A percentile compares a stretch with the other conserved stretches of the same genome.
Evolutionary conservation across 2,113 vertebrate genomes (phyloP).

Genomic region (Synodontis membranacea): DNA sequence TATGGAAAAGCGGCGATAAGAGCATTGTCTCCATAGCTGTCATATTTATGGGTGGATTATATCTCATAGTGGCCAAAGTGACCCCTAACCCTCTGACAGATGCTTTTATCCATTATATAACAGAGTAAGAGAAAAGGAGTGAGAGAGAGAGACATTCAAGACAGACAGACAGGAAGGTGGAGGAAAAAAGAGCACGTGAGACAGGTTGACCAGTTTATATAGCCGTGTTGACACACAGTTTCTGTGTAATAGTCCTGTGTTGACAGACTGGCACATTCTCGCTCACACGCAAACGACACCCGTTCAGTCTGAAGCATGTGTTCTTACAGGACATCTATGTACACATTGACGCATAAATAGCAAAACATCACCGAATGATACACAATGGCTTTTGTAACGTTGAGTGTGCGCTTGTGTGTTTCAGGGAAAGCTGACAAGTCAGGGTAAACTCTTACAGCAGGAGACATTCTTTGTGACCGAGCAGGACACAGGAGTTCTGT

Average conservation of each 20-base stretch:
- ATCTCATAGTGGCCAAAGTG: conserved; percentile 13
- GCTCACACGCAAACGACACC: not conserved
- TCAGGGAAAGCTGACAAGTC: conserved; percentile 92
- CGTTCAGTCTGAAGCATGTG: not conserved
- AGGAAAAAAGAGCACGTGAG: not conserved
- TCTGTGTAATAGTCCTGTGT: conserved; percentile 29
- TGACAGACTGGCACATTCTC: conserved; percentile 11
- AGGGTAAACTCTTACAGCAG: conserved; percentile 96
- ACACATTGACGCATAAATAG: not conserved
- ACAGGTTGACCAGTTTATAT: conserved; percentile 28
- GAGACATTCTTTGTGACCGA: conserved; percentile 96
- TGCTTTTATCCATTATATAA: conserved; percentile 11
- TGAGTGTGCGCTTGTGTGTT: conserved; percentile 20
- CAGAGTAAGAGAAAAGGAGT: not conserved
- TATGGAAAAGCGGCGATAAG: conserved; percentile 14
- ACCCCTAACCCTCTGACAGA: conserved; percentile 32
- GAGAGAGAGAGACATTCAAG: not conserved
- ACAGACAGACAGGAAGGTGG: too few species aligned
- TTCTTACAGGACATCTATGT: not conserved
- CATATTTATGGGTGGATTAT: not conserved
- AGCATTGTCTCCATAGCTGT: conserved; percentile 14
- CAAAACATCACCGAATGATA: not conserved
- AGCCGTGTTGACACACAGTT: conserved; percentile 33
- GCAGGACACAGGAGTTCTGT: conserved; percentile 88
- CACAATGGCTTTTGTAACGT: not conserved